Evolutionary conservation across 2,888 invertebrate genomes (phyloP), one percentile per base, ranked within the genome.

Genomic region (Zhuqinia jingwanae): DNA sequence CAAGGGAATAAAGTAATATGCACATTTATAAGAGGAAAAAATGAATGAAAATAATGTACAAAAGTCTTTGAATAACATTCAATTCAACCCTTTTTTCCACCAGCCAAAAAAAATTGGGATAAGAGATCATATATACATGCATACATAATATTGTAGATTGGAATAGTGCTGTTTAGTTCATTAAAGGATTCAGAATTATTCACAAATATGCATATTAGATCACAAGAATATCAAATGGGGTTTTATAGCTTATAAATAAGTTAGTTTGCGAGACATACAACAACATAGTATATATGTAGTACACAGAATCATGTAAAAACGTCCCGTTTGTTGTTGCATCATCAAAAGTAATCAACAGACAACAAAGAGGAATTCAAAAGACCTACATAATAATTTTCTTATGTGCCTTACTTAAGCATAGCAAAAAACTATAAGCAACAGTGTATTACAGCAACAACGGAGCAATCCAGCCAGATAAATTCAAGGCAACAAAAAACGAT

Each of bases 121-220:
- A 47, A 22, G n/a, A 63, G 47, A 78, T 63, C 63, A 50, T 27
- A 8, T n/a, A n/a, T n/a, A n/a, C n/a, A n/a, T n/a, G n/a, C n/a
- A n/a, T n/a, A n/a, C n/a, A n/a, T n/a, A n/a, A n/a, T n/a, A n/a
- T n/a, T n/a, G n/a, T n/a, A n/a, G n/a, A n/a, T n/a, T n/a, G n/a
- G n/a, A n/a, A n/a, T n/a, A n/a, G n/a, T 36, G 58, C 15, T n/a
- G 20, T 73, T 25, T 15, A 77, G 77, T 78, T 78, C 78, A 78
- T 63, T 78, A 78, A 78, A 63, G n/a, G 60, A 76, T 58, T 13
- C 22, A 13, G 47, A 78, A 78, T 63, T 78, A 78, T 78, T 63
- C n/a, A 63, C 60, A 47, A 60, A 60, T 42, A 63, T 56, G 60
- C 78, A 63, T 78, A 78, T 53, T 47, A 78, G 45, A 78, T 63